Base-by-base conservation (phyloP, 2,888 invertebrate genomes). In the Campoplex capitator region DNA sequence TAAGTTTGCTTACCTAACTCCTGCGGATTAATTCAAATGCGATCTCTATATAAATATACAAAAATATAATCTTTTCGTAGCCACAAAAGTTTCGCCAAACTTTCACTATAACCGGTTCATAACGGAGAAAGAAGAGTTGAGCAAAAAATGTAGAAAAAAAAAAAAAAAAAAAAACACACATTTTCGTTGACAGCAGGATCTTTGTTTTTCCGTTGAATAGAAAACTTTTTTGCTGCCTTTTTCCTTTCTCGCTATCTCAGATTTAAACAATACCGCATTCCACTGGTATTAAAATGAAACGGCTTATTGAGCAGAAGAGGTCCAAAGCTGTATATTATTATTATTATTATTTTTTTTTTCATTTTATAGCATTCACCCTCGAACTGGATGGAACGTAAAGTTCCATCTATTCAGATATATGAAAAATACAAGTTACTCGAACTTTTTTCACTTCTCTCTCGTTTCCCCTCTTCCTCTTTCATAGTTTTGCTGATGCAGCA, bases 1-100 rank as follows among this genome's bases (percentile, higher is more conserved):
- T 73, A 85, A 74, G 65, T 13, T 28, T n/a, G 45, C 38, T 73
- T 7, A 48, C 48, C 18, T 32, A 38, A 67, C 42, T 58, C 58
- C 2, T n/a, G 58, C 58, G 1, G 58, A n/a, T 23, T 58, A 58
- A 58, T 74, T 68, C 68, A 48, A 58, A 35, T 45, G 13, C 58
- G 1, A 48, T 48, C 65, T 42, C 56, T 58, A 51, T 45, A 58
- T 51, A 51, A 58, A 16, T 45, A 58, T 51, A 42, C 68, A 16
- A 48, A 56, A 58, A 28, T 28, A 28, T 58, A 58, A 28, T 51
- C 77, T 23, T 79, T 35, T 45, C 62, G 51, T 16, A 71, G 75
- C 70, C 65, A 79, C 75, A 45, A 78, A 83, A 83, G 78, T 86
- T 79, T 83, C 11, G 18, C 79, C 45, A 9, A 85, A 70, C 68